Evolutionary conservation across 2,888 invertebrate genomes (phyloP), one percentile per base, ranked within the genome.

Genomic region (Nephrotoma flavescens): DNA sequence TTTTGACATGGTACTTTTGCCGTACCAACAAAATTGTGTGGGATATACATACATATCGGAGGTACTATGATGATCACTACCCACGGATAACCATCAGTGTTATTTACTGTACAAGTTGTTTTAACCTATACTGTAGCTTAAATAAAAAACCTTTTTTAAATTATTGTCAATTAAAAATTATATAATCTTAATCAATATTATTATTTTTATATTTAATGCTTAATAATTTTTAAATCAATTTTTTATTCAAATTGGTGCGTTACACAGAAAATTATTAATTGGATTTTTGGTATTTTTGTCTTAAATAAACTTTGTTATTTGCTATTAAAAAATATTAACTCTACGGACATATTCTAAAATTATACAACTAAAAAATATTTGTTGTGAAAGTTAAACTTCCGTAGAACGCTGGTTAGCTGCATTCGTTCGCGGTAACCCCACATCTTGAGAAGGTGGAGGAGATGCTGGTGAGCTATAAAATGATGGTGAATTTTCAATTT

Each of bases 361-460:
- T 71, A 71, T 31, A 71, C 31, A 31, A 71, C 71, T 31, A 31
- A 31, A 87, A 84, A 86, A 52, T 31, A 42, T 47, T 42, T n/a
- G 84, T 42, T 52, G 4, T 57, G 6, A 9, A 52, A 86, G 31
- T 90, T 91, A 92, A 87, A 92, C 92, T 89, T 92, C 92, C 6
- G 92, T 92, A 87, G 92, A 92, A 88, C 89, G 91, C 42, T 88
- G 89, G 31, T 71, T 71, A 71, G 19, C 19, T 71, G 71, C 71
- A 86, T 89, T 89, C 88, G 89, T 89, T 44, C 90, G 90, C 71
- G 92, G 92, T 87, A 92, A 88, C 2, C 92, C 92, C 87, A 90
- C 90, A 86, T 91, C 91, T 88, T 92, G 92, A 87, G 90, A 87
- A 83, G 89, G 89, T 12, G 89, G 88, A 57, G 89, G 88, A 31